Conservation (phyloP, 2,113 vertebrate species). For the Stegostoma tigrinum region DNA sequence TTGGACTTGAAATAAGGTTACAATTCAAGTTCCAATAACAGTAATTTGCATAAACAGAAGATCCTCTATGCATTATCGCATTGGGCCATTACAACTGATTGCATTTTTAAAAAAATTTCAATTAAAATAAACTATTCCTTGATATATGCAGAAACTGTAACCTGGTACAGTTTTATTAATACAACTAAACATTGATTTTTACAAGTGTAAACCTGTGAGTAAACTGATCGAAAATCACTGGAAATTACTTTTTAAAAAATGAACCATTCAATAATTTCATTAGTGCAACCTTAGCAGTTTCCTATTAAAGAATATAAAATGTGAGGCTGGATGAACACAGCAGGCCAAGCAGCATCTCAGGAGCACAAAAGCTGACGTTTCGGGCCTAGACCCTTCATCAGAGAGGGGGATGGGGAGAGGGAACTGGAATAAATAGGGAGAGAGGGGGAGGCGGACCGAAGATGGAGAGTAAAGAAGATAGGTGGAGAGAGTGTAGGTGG, state of each 20-base stretch:
- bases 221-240: neutral
- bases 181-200: neutral
- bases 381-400: no score
- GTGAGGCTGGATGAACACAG: no score
- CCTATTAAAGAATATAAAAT: neutral
- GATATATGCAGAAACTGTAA: neutral
- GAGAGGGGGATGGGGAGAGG: no score
- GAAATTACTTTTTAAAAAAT: neutral
- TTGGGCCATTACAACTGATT: neutral
- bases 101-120: neutral
- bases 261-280: neutral
- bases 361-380: no score
- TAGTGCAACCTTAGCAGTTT: neutral
- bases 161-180: neutral
- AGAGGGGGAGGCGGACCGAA: no score
- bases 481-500: no score
- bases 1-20: neutral
- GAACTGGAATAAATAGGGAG: no score
- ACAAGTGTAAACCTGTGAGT: neutral
- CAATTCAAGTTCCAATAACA: neutral
- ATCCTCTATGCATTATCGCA: neutral
- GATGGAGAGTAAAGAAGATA: no score
- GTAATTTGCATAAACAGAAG: neutral
- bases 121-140: neutral
- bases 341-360: no score